These are phyloP conservation scores for Meteorus colon DNA, from an alignment of 2,888 invertebrate genomes.

Conservation along the genomic window DNA sequence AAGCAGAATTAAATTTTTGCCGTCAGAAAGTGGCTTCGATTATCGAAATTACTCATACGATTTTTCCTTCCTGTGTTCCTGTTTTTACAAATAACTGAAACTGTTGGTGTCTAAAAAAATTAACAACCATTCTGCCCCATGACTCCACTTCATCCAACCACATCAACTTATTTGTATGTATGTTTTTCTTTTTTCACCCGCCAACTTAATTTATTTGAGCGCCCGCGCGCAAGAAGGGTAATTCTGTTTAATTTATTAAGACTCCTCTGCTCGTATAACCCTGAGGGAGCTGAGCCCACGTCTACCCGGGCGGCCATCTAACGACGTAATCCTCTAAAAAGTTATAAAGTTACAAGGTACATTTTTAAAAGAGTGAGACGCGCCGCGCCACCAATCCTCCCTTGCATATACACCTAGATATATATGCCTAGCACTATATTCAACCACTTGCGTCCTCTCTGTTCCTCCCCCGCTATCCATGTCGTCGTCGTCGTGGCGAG, in stretches of 20 bases:
- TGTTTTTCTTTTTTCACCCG: conserved; percentile 46
- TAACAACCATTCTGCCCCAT: not conserved
- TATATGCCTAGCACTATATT: not conserved
- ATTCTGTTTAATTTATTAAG: conserved; percentile 71
- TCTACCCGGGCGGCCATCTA: conserved; percentile 54
- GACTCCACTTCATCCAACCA: not conserved
- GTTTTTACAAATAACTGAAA: not conserved
- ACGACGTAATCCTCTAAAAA: conserved; percentile 68
- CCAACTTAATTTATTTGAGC: conserved; percentile 62
- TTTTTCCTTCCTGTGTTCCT: too few species aligned
- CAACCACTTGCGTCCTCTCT: conserved; percentile 23
- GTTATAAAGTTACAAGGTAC: conserved; percentile 69
- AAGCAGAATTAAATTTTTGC: not conserved
- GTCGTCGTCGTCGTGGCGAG: conserved; percentile 39
- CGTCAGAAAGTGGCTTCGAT: too few species aligned
- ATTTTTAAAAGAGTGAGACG: conserved; percentile 65
- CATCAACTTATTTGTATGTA: conserved; percentile 9
- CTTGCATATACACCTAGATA: conserved; percentile 18
- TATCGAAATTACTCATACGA: too few species aligned
- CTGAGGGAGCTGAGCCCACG: conserved; percentile 45
- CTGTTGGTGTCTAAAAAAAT: not conserved
- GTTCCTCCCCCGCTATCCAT: not conserved
- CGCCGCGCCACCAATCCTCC: conserved; percentile 41
- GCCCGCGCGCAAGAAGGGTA: conserved; percentile 56
- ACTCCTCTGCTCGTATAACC: conserved; percentile 48